Evolutionary conservation across 2,113 vertebrate genomes (phyloP), one percentile per base, ranked within the genome.

Genomic region (Hiodon tergisus): DNA sequence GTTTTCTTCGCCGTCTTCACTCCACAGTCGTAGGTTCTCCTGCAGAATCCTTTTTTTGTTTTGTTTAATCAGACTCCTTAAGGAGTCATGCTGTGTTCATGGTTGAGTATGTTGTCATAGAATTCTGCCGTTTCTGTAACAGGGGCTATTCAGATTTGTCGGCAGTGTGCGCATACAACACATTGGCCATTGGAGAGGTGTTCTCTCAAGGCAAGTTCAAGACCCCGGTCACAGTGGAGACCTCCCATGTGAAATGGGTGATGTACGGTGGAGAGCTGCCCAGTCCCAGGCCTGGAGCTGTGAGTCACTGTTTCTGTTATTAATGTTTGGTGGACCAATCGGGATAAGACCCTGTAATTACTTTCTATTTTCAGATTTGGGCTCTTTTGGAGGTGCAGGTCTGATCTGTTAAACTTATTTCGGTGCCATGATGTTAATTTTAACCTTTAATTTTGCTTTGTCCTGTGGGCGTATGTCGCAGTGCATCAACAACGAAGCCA

Each of bases 171-270:
- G 86, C 76, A 0, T 92, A 89, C 80, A 80, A 63, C 0, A 79
- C 88, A 80, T 57, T 77, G 48, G 82, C 85, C 53, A 83, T 93
- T 69, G 86, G 82, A 77, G 67, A 50, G 58, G 83, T 90, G 77
- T 94, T 93, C 81, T 82, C 88, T 4, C 82, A 90, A 78, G 90
- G 92, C 67, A 91, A 82, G 72, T 93, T 89, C 84, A 91, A 89
- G 84, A 88, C 76, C 10, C 77, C 85, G 0, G 71, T 87, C 55
- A 11, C 78, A 6, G 81, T 84, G n/a, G 90, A 87, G 73, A 85
- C 83, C 3, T 83, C 86, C 66, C 83, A 84, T 69, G 76, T 87
- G 47, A 92, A 90, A 76, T 92, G 90, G 92, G 85, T 91, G 81
- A 85, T 83, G 47, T 87, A 89, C 8, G 87, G 79, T 1, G 87